A percentile compares a stretch with the other conserved stretches of the same genome.
Evolutionary conservation across 1,140 invertebrate species (phyloP).

Genomic region (Orius laevigatus): DNA sequence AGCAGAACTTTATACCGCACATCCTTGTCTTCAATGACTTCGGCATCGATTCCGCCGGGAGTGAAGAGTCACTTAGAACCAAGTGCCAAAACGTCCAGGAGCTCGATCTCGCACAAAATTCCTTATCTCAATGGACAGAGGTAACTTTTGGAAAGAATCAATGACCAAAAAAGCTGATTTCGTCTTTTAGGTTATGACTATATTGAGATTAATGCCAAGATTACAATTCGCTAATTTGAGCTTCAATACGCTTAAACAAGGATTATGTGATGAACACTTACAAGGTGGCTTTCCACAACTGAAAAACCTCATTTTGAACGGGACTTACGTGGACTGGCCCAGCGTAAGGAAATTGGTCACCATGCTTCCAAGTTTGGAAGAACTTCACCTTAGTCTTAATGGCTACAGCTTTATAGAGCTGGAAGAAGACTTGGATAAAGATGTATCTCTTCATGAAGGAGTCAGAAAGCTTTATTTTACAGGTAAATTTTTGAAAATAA

Average conservation of each 20-base stretch:
- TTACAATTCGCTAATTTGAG: slow-evolving; percentile 81
- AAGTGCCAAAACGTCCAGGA: slow-evolving; percentile 76
- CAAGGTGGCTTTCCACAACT: slow-evolving; percentile 19
- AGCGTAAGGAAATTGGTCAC: slow-evolving; percentile 60
- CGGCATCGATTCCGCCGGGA: slow-evolving; percentile 72
- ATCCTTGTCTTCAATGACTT: slow-evolving; percentile 78
- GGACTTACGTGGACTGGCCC: slow-evolving; percentile 67
- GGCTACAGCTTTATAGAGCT: slow-evolving; percentile 61
- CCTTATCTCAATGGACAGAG: slow-evolving; percentile 68
- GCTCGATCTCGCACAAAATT: slow-evolving; percentile 79
- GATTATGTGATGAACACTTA: slow-evolving; percentile 18
- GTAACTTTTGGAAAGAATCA: slow-evolving; percentile 29
- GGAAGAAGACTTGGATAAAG: slow-evolving; percentile 22
- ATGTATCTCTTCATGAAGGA: slow-evolving; percentile 16
- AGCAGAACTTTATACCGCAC: slow-evolving; percentile 57
- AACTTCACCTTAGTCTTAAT: slow-evolving; percentile 78
- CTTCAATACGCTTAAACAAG: slow-evolving; percentile 60
- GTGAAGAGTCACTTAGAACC: slow-evolving; percentile 50
- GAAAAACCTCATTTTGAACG: slow-evolving; percentile 51
- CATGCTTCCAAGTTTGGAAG: slow-evolving; percentile 57
- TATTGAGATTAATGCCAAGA: slow-evolving; percentile 68
- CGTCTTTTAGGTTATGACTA: slow-evolving; percentile 53
- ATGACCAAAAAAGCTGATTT: background rate
- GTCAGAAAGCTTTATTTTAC: slow-evolving; percentile 60
- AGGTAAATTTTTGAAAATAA: slow-evolving; percentile 26